Conservation (phyloP, 2,797 vertebrate genomes). For the Dallia pectoralis region DNA sequence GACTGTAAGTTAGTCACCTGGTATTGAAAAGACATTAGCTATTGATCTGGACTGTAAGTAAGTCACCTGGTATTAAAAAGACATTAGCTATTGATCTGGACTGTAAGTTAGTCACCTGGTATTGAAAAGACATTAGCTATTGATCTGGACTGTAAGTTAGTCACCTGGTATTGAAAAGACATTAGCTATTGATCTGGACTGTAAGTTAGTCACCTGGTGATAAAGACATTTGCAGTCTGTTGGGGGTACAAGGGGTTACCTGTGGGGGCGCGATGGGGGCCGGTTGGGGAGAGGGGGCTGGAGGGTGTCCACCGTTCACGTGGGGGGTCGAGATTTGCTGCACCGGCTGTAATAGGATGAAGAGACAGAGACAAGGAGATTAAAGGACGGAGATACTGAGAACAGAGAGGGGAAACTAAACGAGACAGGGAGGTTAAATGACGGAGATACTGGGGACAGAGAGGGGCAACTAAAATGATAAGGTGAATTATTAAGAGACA, state of each 20-base stretch:
- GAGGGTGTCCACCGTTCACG: slow-evolving; percentile 52
- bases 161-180: too few species aligned
- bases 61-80: too few species aligned
- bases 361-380: slow-evolving; percentile 10
- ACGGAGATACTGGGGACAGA: slow-evolving; percentile 5
- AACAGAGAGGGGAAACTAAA: background rate
- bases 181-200: too few species aligned
- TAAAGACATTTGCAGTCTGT: background rate
- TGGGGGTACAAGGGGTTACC: slow-evolving; percentile 44
- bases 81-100: too few species aligned
- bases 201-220: too few species aligned
- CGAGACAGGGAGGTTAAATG: background rate
- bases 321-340: slow-evolving; percentile 70
- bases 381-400: slow-evolving; percentile 9
- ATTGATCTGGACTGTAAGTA: too few species aligned
- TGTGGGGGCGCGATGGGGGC: slow-evolving; percentile 54
- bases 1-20: too few species aligned
- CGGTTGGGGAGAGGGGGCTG: slow-evolving; percentile 63
- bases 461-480: background rate
- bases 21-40: too few species aligned
- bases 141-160: too few species aligned
- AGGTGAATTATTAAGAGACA: slow-evolving; percentile 16
- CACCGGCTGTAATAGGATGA: slow-evolving; percentile 43
- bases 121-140: too few species aligned
- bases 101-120: too few species aligned